These are phyloP conservation scores for Cydia strobilella DNA, from an alignment of 1,140 invertebrate genomes.

Conservation along the genomic window DNA sequence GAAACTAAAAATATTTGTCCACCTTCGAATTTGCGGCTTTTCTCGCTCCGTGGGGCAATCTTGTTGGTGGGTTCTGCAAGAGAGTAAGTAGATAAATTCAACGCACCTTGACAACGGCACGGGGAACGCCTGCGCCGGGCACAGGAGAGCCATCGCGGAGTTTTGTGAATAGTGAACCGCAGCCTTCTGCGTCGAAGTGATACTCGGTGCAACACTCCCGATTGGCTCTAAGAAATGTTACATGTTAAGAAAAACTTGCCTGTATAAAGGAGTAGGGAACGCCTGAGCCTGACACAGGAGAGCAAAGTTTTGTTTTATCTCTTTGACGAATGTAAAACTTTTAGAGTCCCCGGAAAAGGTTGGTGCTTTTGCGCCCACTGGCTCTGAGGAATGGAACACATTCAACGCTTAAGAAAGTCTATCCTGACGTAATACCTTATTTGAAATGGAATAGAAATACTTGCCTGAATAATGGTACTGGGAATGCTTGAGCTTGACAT, in stretches of 20 bases:
- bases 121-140: constrained; percentile 85
- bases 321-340: constrained; percentile 81
- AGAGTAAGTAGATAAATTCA: constrained; percentile 40
- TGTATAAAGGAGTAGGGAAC: constrained; percentile 85
- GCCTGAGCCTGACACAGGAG: constrained; percentile 86
- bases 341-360: constrained; percentile 81
- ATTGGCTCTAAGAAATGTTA: constrained; percentile 79
- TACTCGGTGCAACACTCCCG: constrained; percentile 81
- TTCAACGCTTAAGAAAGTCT: not conserved
- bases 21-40: constrained; percentile 81
- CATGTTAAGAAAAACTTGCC: constrained; percentile 81
- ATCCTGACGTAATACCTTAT: constrained; percentile 79
- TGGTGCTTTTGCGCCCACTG: constrained; percentile 82
- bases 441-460: constrained; percentile 46
- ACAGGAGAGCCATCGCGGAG: constrained; percentile 81
- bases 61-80: constrained; percentile 71
- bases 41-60: constrained; percentile 81
- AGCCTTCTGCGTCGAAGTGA: constrained; percentile 77
- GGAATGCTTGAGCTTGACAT: constrained; percentile 90
- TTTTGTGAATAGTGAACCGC: constrained; percentile 65
- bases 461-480: constrained; percentile 87
- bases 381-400: constrained; percentile 74
- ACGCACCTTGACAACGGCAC: constrained; percentile 86
- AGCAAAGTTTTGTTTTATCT: constrained; percentile 72
- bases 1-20: constrained; percentile 84